A percentile compares a stretch with the other conserved stretches of the same genome.
phyloP scores from a whole-genome alignment of 2,888 invertebrate genomes.

The Dromius quadrimaculatus region DNA sequence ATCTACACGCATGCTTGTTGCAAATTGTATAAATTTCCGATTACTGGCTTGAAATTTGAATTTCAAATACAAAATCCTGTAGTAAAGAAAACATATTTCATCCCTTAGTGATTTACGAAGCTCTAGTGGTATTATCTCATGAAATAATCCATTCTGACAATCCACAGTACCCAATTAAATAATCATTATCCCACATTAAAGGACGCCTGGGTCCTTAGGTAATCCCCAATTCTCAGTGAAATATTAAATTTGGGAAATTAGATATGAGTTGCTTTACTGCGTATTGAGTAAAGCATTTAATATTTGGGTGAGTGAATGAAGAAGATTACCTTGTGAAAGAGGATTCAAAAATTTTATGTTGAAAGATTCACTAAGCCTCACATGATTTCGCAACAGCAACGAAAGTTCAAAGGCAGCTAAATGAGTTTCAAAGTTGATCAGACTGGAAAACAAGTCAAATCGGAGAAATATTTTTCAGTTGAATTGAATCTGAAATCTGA shows the following conservation, averaged over 20 bases:
- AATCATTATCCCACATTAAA: constrained; percentile 23
- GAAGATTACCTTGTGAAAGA: constrained; percentile 15
- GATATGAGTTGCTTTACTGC: constrained; percentile 21
- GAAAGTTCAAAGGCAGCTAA: constrained; percentile 29
- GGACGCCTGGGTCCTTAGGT: no score
- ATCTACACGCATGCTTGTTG: no score
- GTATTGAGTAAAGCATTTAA: constrained; percentile 21
- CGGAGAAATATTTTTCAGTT: constrained; percentile 16
- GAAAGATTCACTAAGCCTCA: constrained; percentile 8
- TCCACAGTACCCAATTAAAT: constrained; percentile 21
- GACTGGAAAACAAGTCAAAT: constrained; percentile 22
- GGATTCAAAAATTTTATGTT: constrained; percentile 19
- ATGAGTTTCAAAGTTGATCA: constrained; percentile 30
- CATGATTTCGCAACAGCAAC: constrained; percentile 1
- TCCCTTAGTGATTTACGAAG: constrained; percentile 8
- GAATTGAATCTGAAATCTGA: constrained; percentile 19
- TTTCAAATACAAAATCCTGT: no score
- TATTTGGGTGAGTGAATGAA: constrained; percentile 25
- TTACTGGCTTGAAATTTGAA: no score
- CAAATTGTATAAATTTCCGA: no score
- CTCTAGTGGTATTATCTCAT: not conserved
- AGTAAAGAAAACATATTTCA: no score
- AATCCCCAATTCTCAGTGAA: not conserved
- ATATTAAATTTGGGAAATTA: constrained; percentile 30
- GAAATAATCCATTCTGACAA: constrained; percentile 23